Base-by-base conservation (phyloP, 2,888 invertebrate genomes). In the Alentia gelatinosa region DNA sequence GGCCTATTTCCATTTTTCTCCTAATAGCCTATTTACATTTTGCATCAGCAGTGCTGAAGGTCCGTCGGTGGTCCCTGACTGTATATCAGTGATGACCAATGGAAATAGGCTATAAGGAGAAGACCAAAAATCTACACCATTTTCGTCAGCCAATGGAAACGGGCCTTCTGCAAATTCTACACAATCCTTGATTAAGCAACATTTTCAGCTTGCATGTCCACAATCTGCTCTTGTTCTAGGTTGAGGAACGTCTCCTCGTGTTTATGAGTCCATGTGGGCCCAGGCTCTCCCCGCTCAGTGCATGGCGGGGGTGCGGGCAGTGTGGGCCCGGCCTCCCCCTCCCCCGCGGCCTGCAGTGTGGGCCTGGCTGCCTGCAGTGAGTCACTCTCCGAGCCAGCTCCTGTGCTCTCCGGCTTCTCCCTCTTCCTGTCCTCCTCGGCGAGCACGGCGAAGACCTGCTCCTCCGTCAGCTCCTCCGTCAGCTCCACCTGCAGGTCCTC, bases 391-490 rank as follows among this genome's bases (percentile, higher is more conserved):
- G 79, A 23, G 35, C 39, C 79, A 19, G 19, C 39, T 79, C 79
- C 79, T 15, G 37, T 79, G 7, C 35, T 9, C 30, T 1, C 39
- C n/a, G n/a, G n/a, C n/a, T n/a, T n/a, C n/a, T n/a, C n/a, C 35
- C 39, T 33, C 37, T 39, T 35, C 3, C 39, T 12, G 79, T 79
- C 79, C 79, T 79, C 79, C 37, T 79, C 37, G 39, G 79, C 79
- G 37, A 79, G 79, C 1, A 79, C 37, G 39, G 79, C 79, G 37
- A 79, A 79, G 79, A 79, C 79, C 39, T 79, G 79, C n/a, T 79
- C 79, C 79, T 79, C 79, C 3, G 79, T 79, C 3, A 79, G 79
- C n/a, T n/a, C n/a, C n/a, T n/a, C n/a, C n/a, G n/a, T n/a, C n/a
- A n/a, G n/a, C 30, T 79, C 79, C 79, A 35, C 79, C 9, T 79